Evolutionary conservation across 2,797 vertebrate genomes (phyloP).

Genomic region (Coluber constrictor): DNA sequence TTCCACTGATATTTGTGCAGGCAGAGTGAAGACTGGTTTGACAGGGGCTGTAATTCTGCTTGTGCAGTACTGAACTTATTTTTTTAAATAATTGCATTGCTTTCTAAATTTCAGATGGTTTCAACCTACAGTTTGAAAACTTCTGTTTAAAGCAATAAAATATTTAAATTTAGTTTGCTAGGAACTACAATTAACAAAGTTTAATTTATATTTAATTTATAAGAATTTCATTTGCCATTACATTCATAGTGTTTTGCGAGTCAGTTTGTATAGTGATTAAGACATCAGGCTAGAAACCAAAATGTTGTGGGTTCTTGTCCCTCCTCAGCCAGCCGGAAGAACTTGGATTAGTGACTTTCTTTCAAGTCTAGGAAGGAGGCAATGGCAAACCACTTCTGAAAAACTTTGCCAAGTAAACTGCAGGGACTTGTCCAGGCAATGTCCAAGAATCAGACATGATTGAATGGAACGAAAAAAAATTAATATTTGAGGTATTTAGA

Average conservation of each 20-base stretch:
- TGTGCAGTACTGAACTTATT: background rate
- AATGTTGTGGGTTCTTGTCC: background rate
- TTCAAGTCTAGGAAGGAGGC: background rate
- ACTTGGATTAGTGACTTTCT: background rate
- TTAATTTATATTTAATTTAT: slow-evolving; percentile 10
- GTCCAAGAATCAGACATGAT: background rate
- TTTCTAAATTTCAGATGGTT: background rate
- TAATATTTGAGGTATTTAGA: slow-evolving; percentile 17
- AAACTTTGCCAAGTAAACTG: background rate
- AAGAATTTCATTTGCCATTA: slow-evolving; percentile 54
- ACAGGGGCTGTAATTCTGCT: background rate
- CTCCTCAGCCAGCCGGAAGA: background rate
- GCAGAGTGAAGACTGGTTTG: background rate
- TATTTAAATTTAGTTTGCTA: background rate
- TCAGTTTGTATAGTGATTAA: background rate
- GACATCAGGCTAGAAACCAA: background rate
- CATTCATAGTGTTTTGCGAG: slow-evolving; percentile 9
- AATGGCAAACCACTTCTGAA: background rate
- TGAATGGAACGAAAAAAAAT: background rate
- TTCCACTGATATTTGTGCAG: background rate
- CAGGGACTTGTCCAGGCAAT: background rate
- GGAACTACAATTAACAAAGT: background rate
- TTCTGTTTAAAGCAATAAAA: background rate
- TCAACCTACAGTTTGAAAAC: background rate
- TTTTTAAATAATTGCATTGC: background rate